phyloP scores from a whole-genome alignment of 2,888 invertebrate genomes.

The Tanytarsus gracilentus region DNA sequence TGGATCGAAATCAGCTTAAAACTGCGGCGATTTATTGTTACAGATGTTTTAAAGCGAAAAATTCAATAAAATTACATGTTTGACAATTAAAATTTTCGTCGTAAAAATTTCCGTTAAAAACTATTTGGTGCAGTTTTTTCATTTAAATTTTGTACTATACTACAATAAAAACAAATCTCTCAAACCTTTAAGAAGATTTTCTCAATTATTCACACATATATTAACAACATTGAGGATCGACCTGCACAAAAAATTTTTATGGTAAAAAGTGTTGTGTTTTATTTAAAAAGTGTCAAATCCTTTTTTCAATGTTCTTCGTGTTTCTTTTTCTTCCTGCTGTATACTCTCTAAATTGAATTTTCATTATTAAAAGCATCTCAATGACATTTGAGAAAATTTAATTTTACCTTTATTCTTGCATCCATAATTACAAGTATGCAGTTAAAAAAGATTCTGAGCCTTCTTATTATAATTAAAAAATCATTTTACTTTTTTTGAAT shows the following conservation, averaged over 20 bases:
- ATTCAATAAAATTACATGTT: too few relatives aligned
- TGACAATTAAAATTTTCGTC: too few relatives aligned
- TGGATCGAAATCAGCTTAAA: too few relatives aligned
- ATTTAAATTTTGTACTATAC: too few relatives aligned
- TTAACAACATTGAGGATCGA: background rate
- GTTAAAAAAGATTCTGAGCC: background rate
- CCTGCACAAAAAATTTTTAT: background rate
- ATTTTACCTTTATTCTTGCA: background rate
- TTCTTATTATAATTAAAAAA: background rate
- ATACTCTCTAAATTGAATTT: background rate
- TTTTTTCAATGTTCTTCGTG: background rate
- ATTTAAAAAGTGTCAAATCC: constrained; percentile 7
- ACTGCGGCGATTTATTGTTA: too few relatives aligned
- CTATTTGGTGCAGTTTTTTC: too few relatives aligned
- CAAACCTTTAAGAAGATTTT: background rate
- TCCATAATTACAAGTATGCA: background rate
- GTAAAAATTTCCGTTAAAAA: too few relatives aligned
- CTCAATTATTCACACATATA: background rate
- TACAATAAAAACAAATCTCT: too few relatives aligned
- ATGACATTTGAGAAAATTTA: constrained; percentile 7
- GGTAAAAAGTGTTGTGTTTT: background rate
- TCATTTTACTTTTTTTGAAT: constrained; percentile 6
- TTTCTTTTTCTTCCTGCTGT: background rate
- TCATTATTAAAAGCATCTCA: background rate
- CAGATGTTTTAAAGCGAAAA: too few relatives aligned